These are phyloP conservation scores for Brachypalpus laphriformis DNA, from an alignment of 2,888 invertebrate genomes.

Conservation along the genomic window DNA sequence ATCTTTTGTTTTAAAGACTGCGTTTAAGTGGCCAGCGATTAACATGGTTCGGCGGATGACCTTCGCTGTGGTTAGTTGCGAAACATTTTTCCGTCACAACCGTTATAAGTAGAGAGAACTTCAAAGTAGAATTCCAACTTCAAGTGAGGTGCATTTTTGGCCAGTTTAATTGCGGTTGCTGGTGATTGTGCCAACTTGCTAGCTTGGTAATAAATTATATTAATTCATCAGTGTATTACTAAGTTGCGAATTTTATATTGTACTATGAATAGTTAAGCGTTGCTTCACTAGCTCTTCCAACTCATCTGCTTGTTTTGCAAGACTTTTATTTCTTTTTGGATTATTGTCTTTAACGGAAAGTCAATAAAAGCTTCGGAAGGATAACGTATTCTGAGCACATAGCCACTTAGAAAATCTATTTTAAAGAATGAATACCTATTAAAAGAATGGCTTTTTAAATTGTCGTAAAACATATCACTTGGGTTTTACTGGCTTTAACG, in stretches of 20 bases:
- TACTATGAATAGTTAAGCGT: not conserved
- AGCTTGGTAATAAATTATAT: not conserved
- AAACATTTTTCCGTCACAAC: conserved; percentile 36
- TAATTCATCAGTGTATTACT: not conserved
- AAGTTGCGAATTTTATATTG: not conserved
- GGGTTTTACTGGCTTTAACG: not conserved
- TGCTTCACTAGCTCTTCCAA: not conserved
- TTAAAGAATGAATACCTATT: conserved; percentile 10
- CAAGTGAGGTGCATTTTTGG: not conserved
- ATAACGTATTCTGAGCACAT: conserved; percentile 22
- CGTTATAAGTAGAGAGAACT: conserved; percentile 5
- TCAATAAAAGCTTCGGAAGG: not conserved
- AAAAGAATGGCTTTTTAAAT: conserved; percentile 20
- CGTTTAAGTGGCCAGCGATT: conserved; percentile 27
- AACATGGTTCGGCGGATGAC: conserved; percentile 42
- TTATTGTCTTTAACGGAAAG: not conserved
- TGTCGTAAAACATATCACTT: not conserved
- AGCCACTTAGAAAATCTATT: conserved; percentile 14
- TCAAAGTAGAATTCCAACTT: conserved; percentile 2
- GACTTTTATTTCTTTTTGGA: not conserved
- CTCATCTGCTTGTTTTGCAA: not conserved
- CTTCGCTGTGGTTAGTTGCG: conserved; percentile 33
- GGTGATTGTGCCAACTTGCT: not conserved
- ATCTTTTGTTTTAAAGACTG: conserved; percentile 45
- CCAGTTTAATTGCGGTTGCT: not conserved